These are phyloP conservation scores for Australoheros scitulus DNA, from an alignment of 2,113 vertebrate species.

Conservation along the genomic window DNA sequence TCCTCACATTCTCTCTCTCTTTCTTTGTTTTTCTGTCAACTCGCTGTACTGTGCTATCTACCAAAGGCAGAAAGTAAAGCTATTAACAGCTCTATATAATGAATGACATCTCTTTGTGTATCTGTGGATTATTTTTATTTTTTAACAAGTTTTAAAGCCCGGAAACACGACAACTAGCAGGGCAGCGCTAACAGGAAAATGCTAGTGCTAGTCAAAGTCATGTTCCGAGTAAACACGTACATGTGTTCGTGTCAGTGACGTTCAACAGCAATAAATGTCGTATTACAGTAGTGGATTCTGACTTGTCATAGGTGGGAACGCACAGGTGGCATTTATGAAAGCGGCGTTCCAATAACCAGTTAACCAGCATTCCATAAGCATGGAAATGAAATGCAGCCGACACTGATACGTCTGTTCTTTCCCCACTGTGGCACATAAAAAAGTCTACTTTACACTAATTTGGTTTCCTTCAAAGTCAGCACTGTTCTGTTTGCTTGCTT, in stretches of 20 bases:
- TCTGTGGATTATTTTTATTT: background rate
- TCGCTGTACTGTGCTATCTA: background rate
- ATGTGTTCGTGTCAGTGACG: background rate
- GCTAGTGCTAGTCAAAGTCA: background rate
- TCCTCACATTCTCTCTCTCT: too few species aligned
- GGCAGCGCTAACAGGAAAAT: background rate
- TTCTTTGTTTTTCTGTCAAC: too few species aligned
- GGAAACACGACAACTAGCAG: background rate
- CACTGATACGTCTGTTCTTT: background rate
- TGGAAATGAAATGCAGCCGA: background rate
- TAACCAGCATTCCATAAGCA: background rate
- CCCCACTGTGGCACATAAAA: background rate
- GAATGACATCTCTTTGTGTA: background rate
- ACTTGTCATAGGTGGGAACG: background rate
- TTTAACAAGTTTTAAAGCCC: background rate
- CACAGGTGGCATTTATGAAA: background rate
- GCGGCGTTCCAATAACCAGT: background rate
- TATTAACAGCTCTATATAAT: background rate
- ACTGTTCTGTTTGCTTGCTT: background rate
- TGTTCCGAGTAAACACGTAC: background rate
- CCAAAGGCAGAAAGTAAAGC: background rate
- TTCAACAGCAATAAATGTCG: accelerated
- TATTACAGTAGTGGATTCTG: background rate
- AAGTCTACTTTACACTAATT: background rate
- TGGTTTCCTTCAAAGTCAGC: background rate